Evolutionary conservation across 2,797 vertebrate species (phyloP).

Genomic region (Mus caroli): DNA sequence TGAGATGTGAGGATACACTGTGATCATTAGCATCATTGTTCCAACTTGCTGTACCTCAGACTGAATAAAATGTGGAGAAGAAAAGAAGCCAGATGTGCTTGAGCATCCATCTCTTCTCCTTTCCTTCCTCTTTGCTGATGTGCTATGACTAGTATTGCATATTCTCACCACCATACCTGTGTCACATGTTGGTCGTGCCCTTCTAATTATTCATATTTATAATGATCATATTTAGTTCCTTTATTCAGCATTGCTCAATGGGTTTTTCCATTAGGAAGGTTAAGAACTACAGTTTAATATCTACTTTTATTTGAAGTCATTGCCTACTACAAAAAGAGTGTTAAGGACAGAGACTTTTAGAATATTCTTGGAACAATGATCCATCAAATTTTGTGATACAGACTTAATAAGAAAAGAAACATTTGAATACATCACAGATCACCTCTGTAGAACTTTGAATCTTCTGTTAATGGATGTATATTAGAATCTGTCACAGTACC

Average conservation of each 20-base stretch:
- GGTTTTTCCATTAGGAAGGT: not conserved
- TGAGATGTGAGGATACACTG: not conserved
- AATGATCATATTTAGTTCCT: not conserved
- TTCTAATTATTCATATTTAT: not conserved
- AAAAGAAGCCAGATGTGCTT: not conserved
- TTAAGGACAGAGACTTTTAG: not conserved
- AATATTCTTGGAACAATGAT: not conserved
- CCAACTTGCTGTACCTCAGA: not conserved
- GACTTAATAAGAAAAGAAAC: not conserved
- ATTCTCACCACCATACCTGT: not conserved
- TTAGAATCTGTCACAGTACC: not conserved
- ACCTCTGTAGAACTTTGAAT: not conserved
- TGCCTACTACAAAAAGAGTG: not conserved
- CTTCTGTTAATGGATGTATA: not conserved
- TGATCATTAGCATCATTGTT: no score
- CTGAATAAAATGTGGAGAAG: not conserved
- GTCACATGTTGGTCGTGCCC: not conserved
- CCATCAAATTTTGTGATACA: not conserved
- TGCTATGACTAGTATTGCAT: not conserved
- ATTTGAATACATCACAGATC: not conserved
- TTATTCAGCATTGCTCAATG: not conserved
- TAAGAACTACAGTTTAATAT: not conserved
- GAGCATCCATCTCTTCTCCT: not conserved
- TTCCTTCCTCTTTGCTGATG: no score
- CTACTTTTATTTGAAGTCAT: not conserved